Percentiles rank a stretch among this genome's conserved stretches.
Conservation (phyloP, 2,113 vertebrate genomes). For the Smithornis capensis region DNA sequence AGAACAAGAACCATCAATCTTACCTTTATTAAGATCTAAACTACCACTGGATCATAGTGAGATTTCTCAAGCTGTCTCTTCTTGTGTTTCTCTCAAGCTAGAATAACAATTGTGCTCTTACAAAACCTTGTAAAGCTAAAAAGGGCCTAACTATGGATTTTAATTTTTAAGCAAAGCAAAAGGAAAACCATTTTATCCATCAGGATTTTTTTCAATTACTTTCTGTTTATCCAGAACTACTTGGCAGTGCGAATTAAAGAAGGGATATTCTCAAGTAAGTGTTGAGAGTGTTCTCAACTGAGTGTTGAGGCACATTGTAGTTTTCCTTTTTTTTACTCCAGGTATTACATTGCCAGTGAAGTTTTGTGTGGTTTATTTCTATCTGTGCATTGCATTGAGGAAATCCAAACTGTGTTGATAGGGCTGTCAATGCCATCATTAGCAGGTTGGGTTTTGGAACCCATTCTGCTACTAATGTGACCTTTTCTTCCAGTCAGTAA, state of each 20-base stretch:
- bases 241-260: background rate
- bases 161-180: background rate
- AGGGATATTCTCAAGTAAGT: background rate
- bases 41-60: background rate
- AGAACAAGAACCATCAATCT: background rate
- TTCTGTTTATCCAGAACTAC: background rate
- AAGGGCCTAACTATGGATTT: background rate
- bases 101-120: background rate
- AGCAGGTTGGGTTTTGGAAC: background rate
- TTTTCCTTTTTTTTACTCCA: background rate
- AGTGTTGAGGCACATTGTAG: background rate
- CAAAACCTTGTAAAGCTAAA: background rate
- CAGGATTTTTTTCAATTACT: background rate
- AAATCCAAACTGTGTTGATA: background rate
- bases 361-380: background rate
- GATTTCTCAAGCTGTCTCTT: background rate
- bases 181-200: background rate
- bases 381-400: background rate
- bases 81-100: background rate
- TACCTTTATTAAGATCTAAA: background rate
- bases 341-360: background rate
- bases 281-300: background rate
- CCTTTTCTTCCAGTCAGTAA: conserved; percentile 6
- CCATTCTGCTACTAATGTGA: background rate
- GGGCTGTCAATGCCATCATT: background rate